Conservation (phyloP, 2,113 vertebrate species). For the Nannobrachium achirus region DNA sequence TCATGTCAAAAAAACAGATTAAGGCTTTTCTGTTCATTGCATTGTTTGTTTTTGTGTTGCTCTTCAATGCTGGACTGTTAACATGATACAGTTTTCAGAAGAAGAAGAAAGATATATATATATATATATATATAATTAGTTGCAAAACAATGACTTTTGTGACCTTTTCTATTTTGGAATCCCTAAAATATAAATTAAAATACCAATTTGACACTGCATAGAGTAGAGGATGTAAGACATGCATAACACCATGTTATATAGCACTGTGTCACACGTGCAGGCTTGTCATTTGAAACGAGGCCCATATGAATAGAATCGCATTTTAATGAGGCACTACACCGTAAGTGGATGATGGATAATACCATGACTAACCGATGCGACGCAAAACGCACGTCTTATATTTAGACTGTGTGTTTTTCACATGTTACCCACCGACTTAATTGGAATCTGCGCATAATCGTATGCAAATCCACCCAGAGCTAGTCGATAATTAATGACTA, state of each 20-base stretch:
- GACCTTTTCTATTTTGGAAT: no score
- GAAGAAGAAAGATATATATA: no score
- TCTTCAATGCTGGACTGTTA: conserved; percentile 22
- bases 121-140: not conserved
- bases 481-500: conserved; percentile 56
- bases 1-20: no score
- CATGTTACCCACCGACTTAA: conserved; percentile 52
- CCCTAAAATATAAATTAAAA: no score
- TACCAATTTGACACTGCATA: not conserved
- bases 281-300: conserved; percentile 14
- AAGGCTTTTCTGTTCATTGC: no score
- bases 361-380: conserved; percentile 17
- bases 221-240: not conserved
- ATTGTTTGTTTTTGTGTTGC: not conserved
- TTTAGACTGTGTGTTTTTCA: conserved; percentile 49
- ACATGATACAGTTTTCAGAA: not conserved
- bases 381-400: conserved; percentile 48
- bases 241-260: not conserved
- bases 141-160: no score
- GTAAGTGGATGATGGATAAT: conserved; percentile 57
- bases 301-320: conserved; percentile 37
- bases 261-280: not conserved
- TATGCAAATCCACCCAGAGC: conserved; percentile 55
- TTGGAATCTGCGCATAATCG: conserved; percentile 60
- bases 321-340: conserved; percentile 43